These are phyloP conservation scores for Melanotaenia parkinsoni DNA, from an alignment of 2,797 vertebrate species.

Conservation along the genomic window DNA sequence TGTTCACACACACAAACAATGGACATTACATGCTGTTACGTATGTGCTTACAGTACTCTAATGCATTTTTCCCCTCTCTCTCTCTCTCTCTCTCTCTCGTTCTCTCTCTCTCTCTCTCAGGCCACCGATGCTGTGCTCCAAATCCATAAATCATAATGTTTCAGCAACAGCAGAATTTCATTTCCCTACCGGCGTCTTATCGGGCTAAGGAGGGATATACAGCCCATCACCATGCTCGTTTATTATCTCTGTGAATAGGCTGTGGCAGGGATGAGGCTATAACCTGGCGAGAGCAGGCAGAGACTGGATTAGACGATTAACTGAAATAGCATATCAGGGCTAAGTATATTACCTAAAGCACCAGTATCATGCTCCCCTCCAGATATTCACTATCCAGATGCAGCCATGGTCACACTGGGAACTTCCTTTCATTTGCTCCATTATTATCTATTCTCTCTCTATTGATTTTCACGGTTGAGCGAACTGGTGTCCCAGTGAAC, in stretches of 20 bases:
- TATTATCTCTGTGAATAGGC: conserved; percentile 96
- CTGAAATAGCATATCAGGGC: conserved; percentile 71
- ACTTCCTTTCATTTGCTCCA: conserved; percentile 60
- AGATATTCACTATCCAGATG: conserved; percentile 59
- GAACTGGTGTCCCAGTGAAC: conserved; percentile 28
- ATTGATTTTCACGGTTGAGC: conserved; percentile 56
- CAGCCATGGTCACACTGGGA: conserved; percentile 29
- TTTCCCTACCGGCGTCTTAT: conserved; percentile 96
- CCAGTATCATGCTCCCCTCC: conserved; percentile 53
- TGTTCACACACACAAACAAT: conserved; percentile 17
- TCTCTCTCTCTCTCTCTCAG: conserved; percentile 27
- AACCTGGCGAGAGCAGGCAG: conserved; percentile 76
- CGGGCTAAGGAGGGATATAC: conserved; percentile 90
- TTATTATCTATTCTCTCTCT: conserved; percentile 50
- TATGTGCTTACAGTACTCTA: conserved; percentile 15
- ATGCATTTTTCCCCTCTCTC: conserved; percentile 27
- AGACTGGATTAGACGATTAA: conserved; percentile 78
- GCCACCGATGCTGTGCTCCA: conserved; percentile 87
- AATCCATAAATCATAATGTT: conserved; percentile 99
- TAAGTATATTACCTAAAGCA: conserved; percentile 75
- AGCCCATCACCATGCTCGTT: conserved; percentile 90
- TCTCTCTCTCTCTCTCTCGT: conserved; percentile 17
- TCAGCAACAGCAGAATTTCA: conserved; percentile 98
- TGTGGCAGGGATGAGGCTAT: conserved; percentile 91
- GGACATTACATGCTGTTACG: conserved; percentile 20